Evolutionary conservation across 2,797 vertebrate genomes (phyloP).

Genomic region (Danionella dracula): DNA sequence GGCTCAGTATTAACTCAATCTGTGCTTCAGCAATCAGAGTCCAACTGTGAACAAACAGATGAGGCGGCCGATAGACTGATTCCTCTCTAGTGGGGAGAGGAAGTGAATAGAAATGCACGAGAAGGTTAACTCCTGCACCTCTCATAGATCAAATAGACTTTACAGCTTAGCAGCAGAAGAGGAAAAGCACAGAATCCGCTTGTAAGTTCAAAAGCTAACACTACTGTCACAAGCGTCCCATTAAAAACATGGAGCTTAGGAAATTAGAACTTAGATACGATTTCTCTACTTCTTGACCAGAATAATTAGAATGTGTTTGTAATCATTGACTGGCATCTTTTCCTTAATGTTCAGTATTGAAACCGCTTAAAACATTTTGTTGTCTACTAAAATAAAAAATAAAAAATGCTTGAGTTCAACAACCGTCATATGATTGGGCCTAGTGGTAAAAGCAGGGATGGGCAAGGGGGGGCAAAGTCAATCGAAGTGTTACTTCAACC

Average conservation of each 20-base stretch:
- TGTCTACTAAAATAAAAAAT: no score
- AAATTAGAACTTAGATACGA: conserved; percentile 8
- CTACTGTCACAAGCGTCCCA: conserved; percentile 35
- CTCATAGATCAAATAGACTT: conserved; percentile 20
- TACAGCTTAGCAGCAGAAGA: not conserved
- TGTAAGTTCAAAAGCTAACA: not conserved
- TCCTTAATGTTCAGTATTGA: no score
- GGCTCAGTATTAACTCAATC: not conserved
- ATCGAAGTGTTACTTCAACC: no score
- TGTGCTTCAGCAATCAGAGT: not conserved
- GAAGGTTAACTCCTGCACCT: conserved; percentile 37
- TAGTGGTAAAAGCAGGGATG: no score
- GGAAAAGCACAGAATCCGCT: conserved; percentile 29
- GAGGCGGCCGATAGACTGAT: not conserved
- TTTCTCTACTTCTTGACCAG: not conserved
- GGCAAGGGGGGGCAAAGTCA: no score
- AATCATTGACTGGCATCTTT: no score
- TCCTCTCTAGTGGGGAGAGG: conserved; percentile 1
- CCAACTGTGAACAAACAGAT: not conserved
- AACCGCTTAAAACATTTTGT: no score
- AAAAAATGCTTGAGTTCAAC: no score
- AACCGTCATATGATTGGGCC: no score
- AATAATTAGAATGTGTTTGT: not conserved
- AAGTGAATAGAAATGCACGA: conserved; percentile 35
- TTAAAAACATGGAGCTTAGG: conserved; percentile 33